Base-by-base conservation (phyloP, 2,797 vertebrate species). In the Sebastes ruberrimus region DNA sequence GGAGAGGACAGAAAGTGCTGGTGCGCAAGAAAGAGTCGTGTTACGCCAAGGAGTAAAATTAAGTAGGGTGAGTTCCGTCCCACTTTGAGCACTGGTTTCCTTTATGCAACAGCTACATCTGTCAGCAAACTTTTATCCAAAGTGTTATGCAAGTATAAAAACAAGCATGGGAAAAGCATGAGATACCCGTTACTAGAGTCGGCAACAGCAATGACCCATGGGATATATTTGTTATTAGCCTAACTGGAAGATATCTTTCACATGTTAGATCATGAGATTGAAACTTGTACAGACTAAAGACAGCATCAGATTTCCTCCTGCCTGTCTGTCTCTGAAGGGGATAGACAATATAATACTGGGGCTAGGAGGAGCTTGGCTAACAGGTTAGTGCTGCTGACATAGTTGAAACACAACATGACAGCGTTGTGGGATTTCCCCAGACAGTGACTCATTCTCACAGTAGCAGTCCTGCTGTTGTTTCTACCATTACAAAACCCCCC, bases 341-440 rank as follows among this genome's bases (percentile, higher is more conserved):
- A 69, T 2, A 53, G 46, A 49, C 18, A 49, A 49, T 20, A 49
- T 49, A 61, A 72, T 33, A 60, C 18, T 69, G 56, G 38, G 65
- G 52, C 55, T 4, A 27, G 52, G 57, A 78, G 38, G 57, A 71
- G 18, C 28, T 69, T 61, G 35, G 42, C 63, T 86, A 61, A 70
- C 49, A 86, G 63, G 78, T 82, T 78, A 56, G 23, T 42, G 42
- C 42, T 77, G 78, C 79, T 88, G 76, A 91, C 88, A 79, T 20
- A 77, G 65, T 66, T 82, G 80, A 79, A 92, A 89, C 20, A 78
- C 62, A 75, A 81, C 82, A 81, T 68, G 33, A 77, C 77, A 72
- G 71, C 70, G 42, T 59, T 81, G 76, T 82, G 88, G 86, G 76
- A 85, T 88, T 92, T 90, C 83, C 80, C 75, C 27, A 64, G 49